Conservation (phyloP, 2,888 invertebrate genomes). For the Volucella inflata region DNA sequence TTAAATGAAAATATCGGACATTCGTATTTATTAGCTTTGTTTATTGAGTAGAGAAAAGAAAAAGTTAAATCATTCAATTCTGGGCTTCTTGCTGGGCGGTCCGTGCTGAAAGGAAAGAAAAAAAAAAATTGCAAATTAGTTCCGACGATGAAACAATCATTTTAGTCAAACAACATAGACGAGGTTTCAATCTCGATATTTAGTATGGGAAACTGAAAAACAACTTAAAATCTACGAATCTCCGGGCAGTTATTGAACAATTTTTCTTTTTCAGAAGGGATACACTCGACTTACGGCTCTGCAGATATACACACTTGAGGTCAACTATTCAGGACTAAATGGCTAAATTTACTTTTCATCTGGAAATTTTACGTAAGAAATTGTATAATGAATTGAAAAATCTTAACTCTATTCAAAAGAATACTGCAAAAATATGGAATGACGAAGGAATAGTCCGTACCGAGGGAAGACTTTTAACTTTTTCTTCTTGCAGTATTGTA, state of each 20-base stretch:
- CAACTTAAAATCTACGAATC: constrained; percentile 13
- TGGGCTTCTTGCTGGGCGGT: not conserved
- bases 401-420: not conserved
- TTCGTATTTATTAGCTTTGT: constrained; percentile 48
- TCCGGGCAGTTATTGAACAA: constrained; percentile 49
- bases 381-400: constrained; percentile 25
- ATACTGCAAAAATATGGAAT: constrained; percentile 18
- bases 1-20: constrained; percentile 26
- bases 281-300: constrained; percentile 59
- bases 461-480: not conserved
- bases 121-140: constrained; percentile 34
- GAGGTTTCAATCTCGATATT: constrained; percentile 34
- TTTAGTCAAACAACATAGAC: constrained; percentile 32
- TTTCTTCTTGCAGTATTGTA: constrained; percentile 26
- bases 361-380: constrained; percentile 76
- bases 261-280: constrained; percentile 12
- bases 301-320: constrained; percentile 4
- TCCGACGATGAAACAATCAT: constrained; percentile 10
- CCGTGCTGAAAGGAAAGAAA: constrained; percentile 32
- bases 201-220: constrained; percentile 47
- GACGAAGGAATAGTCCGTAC: constrained; percentile 1
- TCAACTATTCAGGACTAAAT: constrained; percentile 4
- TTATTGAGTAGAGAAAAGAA: constrained; percentile 57
- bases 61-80: constrained; percentile 46
- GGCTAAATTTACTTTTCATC: constrained; percentile 77